A percentile compares a stretch with the other conserved stretches of the same genome.
Conservation (phyloP, 2,797 vertebrate genomes). For the Antennarius maculatus region DNA sequence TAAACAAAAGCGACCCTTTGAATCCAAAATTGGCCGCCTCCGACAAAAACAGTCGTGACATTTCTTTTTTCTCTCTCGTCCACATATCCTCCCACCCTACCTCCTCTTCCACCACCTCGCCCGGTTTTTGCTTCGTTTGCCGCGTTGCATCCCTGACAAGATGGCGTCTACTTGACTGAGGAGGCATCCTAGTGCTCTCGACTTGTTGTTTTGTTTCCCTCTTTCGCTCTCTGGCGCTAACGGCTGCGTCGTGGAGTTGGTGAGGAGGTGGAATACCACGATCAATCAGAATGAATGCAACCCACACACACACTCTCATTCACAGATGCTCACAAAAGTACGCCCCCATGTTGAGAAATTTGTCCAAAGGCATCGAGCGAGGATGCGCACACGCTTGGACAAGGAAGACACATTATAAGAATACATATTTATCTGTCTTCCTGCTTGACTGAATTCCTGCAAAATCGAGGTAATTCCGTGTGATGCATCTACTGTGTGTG, state of each 20-base stretch:
- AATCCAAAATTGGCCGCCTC: neutral
- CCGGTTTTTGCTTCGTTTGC: slow-evolving; percentile 26
- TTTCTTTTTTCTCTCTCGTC: neutral
- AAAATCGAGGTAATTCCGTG: slow-evolving; percentile 36
- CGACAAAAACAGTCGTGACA: too few relatives aligned
- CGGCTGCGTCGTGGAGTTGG: slow-evolving; percentile 30
- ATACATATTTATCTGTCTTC: slow-evolving; percentile 45
- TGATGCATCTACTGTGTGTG: slow-evolving; percentile 17
- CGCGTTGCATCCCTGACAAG: slow-evolving; percentile 24
- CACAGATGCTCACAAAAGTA: slow-evolving; percentile 37
- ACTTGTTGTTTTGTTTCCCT: slow-evolving; percentile 12
- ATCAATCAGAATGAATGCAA: slow-evolving; percentile 45
- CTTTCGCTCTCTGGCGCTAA: slow-evolving; percentile 23
- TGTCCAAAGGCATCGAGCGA: slow-evolving; percentile 25
- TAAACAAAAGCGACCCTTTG: neutral
- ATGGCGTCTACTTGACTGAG: slow-evolving; percentile 27
- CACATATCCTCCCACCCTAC: slow-evolving; percentile 8
- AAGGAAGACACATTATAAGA: slow-evolving; percentile 26
- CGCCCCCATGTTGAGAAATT: slow-evolving; percentile 6
- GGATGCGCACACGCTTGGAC: neutral
- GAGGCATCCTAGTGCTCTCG: slow-evolving; percentile 25
- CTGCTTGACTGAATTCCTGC: slow-evolving; percentile 31
- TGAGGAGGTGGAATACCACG: slow-evolving; percentile 44
- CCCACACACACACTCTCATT: slow-evolving; percentile 22
- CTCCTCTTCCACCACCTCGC: neutral